Conservation (phyloP, 1,140 invertebrate genomes). For the Sitodiplosis mosellana region DNA sequence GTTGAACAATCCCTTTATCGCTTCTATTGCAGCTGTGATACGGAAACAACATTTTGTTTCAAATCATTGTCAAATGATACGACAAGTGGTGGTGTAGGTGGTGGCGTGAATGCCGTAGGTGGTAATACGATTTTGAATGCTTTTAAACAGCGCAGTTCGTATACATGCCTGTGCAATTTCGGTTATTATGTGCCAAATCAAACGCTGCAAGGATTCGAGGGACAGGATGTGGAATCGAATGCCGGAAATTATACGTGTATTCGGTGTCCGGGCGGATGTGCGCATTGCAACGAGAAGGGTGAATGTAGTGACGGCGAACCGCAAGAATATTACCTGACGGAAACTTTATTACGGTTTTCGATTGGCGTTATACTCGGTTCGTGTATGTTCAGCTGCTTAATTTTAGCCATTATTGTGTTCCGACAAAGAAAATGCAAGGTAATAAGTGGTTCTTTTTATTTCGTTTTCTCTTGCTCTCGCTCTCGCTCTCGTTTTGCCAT, state of each 20-base stretch:
- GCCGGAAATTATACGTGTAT: constrained; percentile 32
- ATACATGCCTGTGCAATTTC: constrained; percentile 27
- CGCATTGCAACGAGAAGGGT: constrained; percentile 29
- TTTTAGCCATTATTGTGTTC: constrained; percentile 52
- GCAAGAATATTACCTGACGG: constrained; percentile 21
- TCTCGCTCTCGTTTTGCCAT: neutral
- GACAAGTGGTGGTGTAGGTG: constrained; percentile 10
- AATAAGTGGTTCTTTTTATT: too few relatives aligned
- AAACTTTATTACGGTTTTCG: constrained; percentile 40
- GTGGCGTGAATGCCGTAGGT: too few relatives aligned
- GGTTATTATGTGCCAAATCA: constrained; percentile 29
- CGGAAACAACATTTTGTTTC: constrained; percentile 24
- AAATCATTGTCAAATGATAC: constrained; percentile 15
- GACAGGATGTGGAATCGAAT: constrained; percentile 23
- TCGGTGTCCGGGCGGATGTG: constrained; percentile 35
- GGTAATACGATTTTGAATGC: neutral
- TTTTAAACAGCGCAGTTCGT: constrained; percentile 6
- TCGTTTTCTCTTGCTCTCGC: neutral
- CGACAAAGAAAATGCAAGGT: constrained; percentile 61
- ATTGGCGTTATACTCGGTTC: constrained; percentile 49
- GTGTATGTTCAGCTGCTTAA: constrained; percentile 49
- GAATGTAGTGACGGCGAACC: constrained; percentile 26
- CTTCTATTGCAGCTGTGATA: constrained; percentile 16
- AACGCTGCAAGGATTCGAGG: constrained; percentile 25
- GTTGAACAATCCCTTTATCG: neutral